Evolutionary conservation across 2,113 vertebrate genomes (phyloP).

Genomic region (Muntiacus reevesi): DNA sequence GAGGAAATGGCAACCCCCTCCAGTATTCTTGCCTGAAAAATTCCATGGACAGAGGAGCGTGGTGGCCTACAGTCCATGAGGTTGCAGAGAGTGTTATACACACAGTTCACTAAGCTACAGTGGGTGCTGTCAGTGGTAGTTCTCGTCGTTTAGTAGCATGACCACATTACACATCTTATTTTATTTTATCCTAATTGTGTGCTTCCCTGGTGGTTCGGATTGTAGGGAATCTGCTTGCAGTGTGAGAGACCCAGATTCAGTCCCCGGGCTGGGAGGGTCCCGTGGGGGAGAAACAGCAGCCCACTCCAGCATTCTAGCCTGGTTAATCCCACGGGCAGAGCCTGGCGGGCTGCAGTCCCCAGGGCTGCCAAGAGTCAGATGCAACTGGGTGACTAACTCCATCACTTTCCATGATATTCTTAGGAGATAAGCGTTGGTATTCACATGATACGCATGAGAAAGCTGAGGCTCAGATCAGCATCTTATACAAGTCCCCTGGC

Average conservation of each 20-base stretch:
- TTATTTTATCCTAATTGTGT: not conserved
- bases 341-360: not conserved
- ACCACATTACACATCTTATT: not conserved
- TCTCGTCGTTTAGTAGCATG: not conserved
- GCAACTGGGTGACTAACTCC: not conserved
- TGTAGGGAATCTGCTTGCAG: not conserved
- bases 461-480: not conserved
- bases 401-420: not conserved
- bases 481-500: not conserved
- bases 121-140: rapidly evolving
- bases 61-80: not conserved
- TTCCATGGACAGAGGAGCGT: not conserved
- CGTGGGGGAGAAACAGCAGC: not conserved
- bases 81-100: not conserved
- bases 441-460: not conserved
- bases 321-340: not conserved
- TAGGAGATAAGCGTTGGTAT: not conserved
- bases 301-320: not conserved
- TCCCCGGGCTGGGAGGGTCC: not conserved
- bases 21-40: not conserved
- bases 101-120: rapidly evolving
- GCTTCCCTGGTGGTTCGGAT: not conserved
- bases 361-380: not conserved
- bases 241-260: not conserved
- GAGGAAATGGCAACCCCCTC: not conserved